Evolutionary conservation across 2,797 vertebrate species (phyloP).

Genomic region (Chaetophractus vellerosus): DNA sequence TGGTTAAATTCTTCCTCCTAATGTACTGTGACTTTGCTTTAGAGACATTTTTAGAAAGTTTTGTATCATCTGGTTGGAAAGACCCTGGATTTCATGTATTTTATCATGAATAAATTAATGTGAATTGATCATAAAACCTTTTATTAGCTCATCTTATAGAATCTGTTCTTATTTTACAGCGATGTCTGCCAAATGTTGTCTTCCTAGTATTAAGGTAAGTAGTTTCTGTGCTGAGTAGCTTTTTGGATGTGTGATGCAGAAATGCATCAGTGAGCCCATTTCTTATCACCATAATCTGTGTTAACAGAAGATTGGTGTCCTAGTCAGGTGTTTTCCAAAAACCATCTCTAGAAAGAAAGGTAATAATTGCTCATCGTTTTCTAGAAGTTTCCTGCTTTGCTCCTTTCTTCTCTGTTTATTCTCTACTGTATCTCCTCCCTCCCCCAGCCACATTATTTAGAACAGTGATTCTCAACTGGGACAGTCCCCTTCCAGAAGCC

Average conservation of each 20-base stretch:
- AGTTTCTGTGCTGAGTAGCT: slow-evolving; percentile 9
- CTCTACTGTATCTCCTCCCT: too few relatives aligned
- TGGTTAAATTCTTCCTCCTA: slow-evolving; percentile 65
- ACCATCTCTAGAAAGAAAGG: slow-evolving; percentile 48
- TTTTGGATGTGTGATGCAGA: slow-evolving; percentile 32
- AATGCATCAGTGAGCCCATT: background rate
- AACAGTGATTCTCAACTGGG: background rate
- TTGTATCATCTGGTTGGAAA: slow-evolving; percentile 74
- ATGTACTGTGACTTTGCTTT: slow-evolving; percentile 72
- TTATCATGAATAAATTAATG: slow-evolving; percentile 67
- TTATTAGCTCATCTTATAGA: slow-evolving; percentile 41
- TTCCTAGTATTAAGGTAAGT: slow-evolving; percentile 55
- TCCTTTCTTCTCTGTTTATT: background rate
- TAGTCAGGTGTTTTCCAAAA: background rate
- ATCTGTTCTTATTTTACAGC: slow-evolving; percentile 68
- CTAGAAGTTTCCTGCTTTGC: slow-evolving; percentile 53
- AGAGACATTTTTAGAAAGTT: slow-evolving; percentile 74
- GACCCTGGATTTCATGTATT: slow-evolving; percentile 76
- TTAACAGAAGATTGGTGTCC: background rate
- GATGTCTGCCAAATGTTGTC: slow-evolving; percentile 32
- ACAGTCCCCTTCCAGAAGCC: background rate
- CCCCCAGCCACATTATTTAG: background rate
- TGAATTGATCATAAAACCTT: slow-evolving; percentile 41
- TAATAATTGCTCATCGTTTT: background rate
- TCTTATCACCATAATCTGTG: slow-evolving; percentile 23